Evolutionary conservation across 2,113 vertebrate species (phyloP).

Genomic region (Rhodinocichla rosea): DNA sequence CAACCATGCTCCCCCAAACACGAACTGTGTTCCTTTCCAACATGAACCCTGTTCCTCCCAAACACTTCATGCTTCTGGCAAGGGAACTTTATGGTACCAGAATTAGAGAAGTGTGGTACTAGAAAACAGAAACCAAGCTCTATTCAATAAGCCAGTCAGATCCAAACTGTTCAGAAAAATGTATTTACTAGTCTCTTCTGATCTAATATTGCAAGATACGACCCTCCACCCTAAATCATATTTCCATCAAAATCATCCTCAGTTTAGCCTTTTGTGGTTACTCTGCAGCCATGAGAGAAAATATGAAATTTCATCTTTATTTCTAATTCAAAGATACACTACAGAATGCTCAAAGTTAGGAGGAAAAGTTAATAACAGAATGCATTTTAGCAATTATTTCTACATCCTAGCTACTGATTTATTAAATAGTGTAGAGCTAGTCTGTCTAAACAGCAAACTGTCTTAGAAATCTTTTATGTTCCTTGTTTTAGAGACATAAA

Average conservation of each 20-base stretch:
- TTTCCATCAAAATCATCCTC: neutral
- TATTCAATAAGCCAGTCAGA: rapidly evolving
- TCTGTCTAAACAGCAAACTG: neutral
- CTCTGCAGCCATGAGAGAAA: neutral
- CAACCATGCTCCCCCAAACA: neutral
- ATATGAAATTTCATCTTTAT: neutral
- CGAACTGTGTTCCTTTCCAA: neutral
- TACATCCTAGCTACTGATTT: neutral
- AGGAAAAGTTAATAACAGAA: neutral
- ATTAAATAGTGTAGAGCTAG: neutral
- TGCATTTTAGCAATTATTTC: neutral
- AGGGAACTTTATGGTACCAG: neutral
- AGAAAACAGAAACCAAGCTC: neutral
- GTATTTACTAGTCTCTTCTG: neutral
- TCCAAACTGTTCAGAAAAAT: neutral
- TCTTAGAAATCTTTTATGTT: neutral
- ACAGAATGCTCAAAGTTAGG: neutral
- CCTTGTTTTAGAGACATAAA: neutral
- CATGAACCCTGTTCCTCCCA: rapidly evolving
- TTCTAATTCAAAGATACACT: neutral
- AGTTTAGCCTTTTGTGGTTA: neutral
- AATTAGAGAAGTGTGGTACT: neutral
- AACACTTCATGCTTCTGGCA: neutral
- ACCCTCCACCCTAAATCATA: neutral
- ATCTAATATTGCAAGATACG: neutral